Evolutionary conservation across 23 tunicate species (phyloP).

Genomic region (Corella eumyota): DNA sequence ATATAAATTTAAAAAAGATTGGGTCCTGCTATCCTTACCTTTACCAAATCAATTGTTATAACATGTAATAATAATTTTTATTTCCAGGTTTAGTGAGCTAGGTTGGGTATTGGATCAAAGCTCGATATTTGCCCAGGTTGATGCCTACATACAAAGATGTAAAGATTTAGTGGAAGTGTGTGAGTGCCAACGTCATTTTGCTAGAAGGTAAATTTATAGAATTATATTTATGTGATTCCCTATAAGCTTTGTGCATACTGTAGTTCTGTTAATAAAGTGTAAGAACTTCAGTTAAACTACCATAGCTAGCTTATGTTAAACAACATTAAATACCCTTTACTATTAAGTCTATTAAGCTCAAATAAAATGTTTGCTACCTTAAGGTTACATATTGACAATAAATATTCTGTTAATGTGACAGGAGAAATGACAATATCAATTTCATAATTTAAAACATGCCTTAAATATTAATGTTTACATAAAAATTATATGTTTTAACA

Average conservation of each 20-base stretch:
- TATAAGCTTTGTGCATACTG: too few relatives aligned
- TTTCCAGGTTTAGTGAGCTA: constrained; percentile 29
- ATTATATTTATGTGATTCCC: too few relatives aligned
- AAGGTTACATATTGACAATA: not conserved
- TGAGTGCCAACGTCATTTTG: constrained; percentile 88
- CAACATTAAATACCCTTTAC: too few relatives aligned
- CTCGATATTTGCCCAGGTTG: constrained; percentile 96
- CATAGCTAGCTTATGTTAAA: too few relatives aligned
- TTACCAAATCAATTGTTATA: not conserved
- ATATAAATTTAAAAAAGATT: too few relatives aligned
- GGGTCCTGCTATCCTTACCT: too few relatives aligned
- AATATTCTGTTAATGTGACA: not conserved
- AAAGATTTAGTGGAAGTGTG: constrained; percentile 91
- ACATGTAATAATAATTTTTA: not conserved
- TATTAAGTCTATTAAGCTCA: too few relatives aligned
- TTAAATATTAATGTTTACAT: too few relatives aligned
- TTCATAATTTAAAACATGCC: too few relatives aligned
- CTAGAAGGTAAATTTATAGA: constrained; percentile 54
- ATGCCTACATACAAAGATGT: constrained; percentile 94
- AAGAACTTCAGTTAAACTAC: too few relatives aligned
- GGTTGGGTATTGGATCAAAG: constrained; percentile 95
- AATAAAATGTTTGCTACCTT: not conserved
- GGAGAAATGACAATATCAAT: too few relatives aligned
- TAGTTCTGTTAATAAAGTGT: too few relatives aligned
- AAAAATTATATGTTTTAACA: not conserved